Conservation (phyloP, 2,113 vertebrate species). For the Puffinus mauretanicus region DNA sequence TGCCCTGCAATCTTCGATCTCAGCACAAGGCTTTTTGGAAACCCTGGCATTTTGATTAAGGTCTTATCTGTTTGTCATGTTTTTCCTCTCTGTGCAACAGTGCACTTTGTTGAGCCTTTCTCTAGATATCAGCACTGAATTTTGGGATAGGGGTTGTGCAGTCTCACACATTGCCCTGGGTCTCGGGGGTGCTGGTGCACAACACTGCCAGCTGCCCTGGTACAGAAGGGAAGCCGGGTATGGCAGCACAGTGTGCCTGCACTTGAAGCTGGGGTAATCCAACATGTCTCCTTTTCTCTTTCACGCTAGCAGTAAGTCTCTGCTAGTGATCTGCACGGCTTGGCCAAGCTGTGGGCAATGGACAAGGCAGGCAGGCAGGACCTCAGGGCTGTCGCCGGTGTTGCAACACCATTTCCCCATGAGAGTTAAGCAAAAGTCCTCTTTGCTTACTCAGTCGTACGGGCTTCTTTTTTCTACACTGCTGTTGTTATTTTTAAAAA, state of each 20-base stretch:
- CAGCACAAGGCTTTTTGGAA: not conserved
- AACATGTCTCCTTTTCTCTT: not conserved
- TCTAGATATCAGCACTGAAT: not conserved
- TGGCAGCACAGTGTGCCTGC: not conserved
- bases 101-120: not conserved
- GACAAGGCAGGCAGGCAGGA: not conserved
- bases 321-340: not conserved
- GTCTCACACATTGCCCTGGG: not conserved
- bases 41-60: not conserved
- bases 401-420: rapidly evolving
- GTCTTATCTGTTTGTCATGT: not conserved
- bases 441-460: not conserved
- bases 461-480: not conserved
- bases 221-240: not conserved
- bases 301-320: rapidly evolving
- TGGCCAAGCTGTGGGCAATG: not conserved
- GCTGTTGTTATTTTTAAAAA: not conserved
- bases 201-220: rapidly evolving
- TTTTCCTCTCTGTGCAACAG: not conserved
- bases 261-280: not conserved
- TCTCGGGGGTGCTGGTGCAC: not conserved
- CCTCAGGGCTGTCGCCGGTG: not conserved
- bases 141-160: not conserved
- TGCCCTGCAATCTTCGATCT: not conserved
- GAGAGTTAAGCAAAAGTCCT: not conserved